These are phyloP conservation scores for Umimayanthus kanabou DNA, from an alignment of 92 coral and sea anemone species.

Conservation along the genomic window DNA sequence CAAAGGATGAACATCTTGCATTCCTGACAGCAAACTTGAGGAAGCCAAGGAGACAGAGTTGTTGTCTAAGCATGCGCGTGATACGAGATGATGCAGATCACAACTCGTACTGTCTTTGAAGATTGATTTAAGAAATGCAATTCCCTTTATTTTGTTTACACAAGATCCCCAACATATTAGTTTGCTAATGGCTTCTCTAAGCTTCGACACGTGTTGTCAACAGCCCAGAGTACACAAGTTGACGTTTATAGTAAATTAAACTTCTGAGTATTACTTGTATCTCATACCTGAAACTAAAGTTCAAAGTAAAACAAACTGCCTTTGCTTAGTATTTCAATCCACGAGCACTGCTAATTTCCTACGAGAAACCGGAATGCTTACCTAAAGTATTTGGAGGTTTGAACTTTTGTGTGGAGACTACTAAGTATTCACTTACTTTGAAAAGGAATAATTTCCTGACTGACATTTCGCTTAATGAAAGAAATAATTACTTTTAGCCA, in stretches of 20 bases:
- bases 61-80: slow-evolving; percentile 10
- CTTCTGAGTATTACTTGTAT: slow-evolving; percentile 30
- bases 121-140: slow-evolving; percentile 34
- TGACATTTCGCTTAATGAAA: slow-evolving; percentile 39
- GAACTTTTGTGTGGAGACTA: neutral
- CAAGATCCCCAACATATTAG: slow-evolving; percentile 40
- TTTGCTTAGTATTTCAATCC: neutral
- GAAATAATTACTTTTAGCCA: slow-evolving; percentile 39
- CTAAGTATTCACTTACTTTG: slow-evolving; percentile 28
- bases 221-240: slow-evolving; percentile 24
- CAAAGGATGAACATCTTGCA: slow-evolving; percentile 21
- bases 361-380: neutral
- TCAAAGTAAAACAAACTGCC: slow-evolving; percentile 26
- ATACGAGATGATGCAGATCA: neutral
- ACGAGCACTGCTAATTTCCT: neutral
- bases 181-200: slow-evolving; percentile 44
- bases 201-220: slow-evolving; percentile 48
- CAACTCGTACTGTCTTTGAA: slow-evolving; percentile 21
- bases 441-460: slow-evolving; percentile 30
- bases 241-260: slow-evolving; percentile 50
- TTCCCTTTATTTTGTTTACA: slow-evolving; percentile 44
- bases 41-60: slow-evolving; percentile 18
- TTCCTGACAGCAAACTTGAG: slow-evolving; percentile 25
- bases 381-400: neutral
- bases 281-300: slow-evolving; percentile 20